Base-by-base conservation (phyloP, 2,113 vertebrate genomes). In the Aix galericulata region DNA sequence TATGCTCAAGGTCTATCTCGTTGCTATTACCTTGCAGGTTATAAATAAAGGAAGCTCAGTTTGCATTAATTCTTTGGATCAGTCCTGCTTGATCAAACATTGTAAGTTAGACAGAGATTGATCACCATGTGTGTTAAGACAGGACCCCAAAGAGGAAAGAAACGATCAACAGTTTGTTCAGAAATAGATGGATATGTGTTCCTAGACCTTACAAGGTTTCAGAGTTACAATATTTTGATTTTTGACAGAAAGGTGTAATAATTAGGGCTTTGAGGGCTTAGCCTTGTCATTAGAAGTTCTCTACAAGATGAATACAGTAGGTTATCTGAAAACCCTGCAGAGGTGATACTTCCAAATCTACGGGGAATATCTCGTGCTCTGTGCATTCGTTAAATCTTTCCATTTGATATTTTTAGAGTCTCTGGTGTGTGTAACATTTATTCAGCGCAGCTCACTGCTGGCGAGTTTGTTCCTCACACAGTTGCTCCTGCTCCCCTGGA, bases 401-500 rank as follows among this genome's bases (percentile, higher is more conserved):
- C 81, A 66, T 66, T 44, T 25, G 71, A 42, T 90, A 82, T 93
- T 84, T 93, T 95, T 58, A 74, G 63, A 12, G 38, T 46, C 91
- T 84, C 91, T 72, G 5, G 1, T 21, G 36, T 42, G 36, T 36
- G 42, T 53, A 50, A 62, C 86, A 75, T 94, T 87, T 81, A 75
- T 72, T 75, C 63, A 86, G 88, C 85, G 40, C 72, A 93, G 82
- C 64, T 82, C 86, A 76, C 66, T 81, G 80, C 71, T 64, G 92
- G 48, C 63, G 84, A 85, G 53, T 52, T 78, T 34, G 53, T 32
- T 95, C 81, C 80, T 88, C 89, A 79, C 0, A 3, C 64, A 77
- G 72, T n/a, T 17, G 9, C 42, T 91, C 16, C 86, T 91, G 74
- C 67, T 89, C 63, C 82, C 67, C 16, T 6, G 64, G 89, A 94